Conservation (phyloP, 2,888 invertebrate genomes). For the Rotaria magnacalcarata region DNA sequence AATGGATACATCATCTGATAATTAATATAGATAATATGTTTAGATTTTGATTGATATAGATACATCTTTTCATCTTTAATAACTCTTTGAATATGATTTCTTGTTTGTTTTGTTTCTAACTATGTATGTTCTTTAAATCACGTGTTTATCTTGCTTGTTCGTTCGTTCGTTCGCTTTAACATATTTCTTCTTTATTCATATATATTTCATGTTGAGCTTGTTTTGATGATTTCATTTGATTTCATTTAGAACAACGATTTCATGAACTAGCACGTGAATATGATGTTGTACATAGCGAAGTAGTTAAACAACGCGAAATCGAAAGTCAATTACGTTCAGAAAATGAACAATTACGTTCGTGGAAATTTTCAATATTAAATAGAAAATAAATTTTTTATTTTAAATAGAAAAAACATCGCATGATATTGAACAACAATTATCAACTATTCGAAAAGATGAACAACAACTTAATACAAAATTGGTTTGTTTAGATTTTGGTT, state of each 20-base stretch:
- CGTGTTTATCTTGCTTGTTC: not conserved
- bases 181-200: not conserved
- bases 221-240: constrained; percentile 2
- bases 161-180: not conserved
- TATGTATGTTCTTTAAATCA: not conserved
- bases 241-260: constrained; percentile 23
- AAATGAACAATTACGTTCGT: not conserved
- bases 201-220: constrained; percentile 30
- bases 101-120: not conserved
- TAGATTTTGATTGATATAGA: no score
- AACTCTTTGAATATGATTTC: not conserved
- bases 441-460: not conserved
- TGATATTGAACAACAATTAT: not conserved
- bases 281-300: not conserved
- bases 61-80: no score
- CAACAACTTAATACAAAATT: not conserved
- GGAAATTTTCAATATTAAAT: not conserved
- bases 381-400: not conserved
- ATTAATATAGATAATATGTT: not conserved
- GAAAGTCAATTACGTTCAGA: not conserved
- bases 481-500: not conserved
- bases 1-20: not conserved
- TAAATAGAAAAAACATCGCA: not conserved
- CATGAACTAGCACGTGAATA: constrained; percentile 29
- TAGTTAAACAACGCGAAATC: constrained; percentile 1